A percentile compares a stretch with the other conserved stretches of the same genome.
Conservation (phyloP, 2,797 vertebrate genomes). For the Cynopterus sphinx region DNA sequence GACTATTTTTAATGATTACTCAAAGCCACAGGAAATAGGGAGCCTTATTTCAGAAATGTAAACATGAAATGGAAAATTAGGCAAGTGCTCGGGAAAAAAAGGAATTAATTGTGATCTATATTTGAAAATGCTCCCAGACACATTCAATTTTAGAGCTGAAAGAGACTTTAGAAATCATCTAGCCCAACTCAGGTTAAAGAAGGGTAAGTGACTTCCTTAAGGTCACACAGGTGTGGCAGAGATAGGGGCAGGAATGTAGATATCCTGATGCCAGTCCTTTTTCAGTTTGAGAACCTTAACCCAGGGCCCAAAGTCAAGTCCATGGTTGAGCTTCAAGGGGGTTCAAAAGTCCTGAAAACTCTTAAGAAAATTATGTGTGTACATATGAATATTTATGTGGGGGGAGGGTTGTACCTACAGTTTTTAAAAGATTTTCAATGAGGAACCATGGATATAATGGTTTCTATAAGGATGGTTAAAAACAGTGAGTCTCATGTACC, state of each 20-base stretch:
- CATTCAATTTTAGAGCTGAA: not conserved
- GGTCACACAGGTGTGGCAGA: not conserved
- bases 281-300: conserved; percentile 30
- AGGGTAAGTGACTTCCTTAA: not conserved
- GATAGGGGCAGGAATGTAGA: not conserved
- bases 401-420: not conserved
- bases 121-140: conserved; percentile 36
- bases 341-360: not conserved
- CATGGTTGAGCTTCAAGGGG: not conserved
- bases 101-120: not conserved
- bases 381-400: not conserved
- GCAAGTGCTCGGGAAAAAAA: not conserved
- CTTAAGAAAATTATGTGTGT: not conserved
- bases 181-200: not conserved
- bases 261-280: not conserved
- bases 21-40: conserved; percentile 31
- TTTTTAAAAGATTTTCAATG: not conserved
- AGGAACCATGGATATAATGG: not conserved
- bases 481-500: no score
- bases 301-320: not conserved
- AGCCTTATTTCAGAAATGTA: conserved; percentile 35
- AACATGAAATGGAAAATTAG: conserved; percentile 26
- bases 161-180: not conserved
- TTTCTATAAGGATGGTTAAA: not conserved
- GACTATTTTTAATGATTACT: not conserved